These are phyloP conservation scores for Bucco capensis DNA, from an alignment of 2,113 vertebrate genomes.

Conservation along the genomic window DNA sequence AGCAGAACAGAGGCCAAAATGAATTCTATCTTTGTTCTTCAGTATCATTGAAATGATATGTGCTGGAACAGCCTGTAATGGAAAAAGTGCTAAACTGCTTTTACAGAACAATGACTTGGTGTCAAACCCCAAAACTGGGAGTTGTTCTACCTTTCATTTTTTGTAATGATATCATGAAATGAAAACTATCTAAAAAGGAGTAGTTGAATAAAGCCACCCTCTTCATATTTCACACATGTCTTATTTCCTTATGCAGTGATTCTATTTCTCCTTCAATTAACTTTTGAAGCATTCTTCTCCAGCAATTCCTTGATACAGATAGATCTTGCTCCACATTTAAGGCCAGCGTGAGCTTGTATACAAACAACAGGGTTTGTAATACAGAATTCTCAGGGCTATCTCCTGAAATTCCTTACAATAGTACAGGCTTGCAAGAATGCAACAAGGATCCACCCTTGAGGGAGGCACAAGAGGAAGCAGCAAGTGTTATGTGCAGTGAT, in stretches of 20 bases:
- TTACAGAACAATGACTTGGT: conserved; percentile 3
- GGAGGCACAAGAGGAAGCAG: neutral
- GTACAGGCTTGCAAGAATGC: neutral
- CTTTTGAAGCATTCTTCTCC: neutral
- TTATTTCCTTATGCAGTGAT: neutral
- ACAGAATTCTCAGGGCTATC: neutral
- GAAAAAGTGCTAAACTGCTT: neutral
- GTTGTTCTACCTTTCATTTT: neutral
- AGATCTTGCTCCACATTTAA: neutral
- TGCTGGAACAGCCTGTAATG: neutral
- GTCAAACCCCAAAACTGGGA: neutral
- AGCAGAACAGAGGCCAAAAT: conserved; percentile 36
- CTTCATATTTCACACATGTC: neutral
- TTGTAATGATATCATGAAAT: neutral
- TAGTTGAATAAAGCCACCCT: neutral
- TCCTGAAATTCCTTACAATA: neutral
- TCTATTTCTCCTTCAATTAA: neutral
- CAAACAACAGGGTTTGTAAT: neutral
- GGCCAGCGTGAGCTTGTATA: neutral
- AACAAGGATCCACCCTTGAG: neutral
- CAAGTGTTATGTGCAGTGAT: conserved; percentile 16
- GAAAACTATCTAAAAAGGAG: neutral
- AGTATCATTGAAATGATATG: neutral
- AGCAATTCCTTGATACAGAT: neutral
- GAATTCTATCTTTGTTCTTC: neutral